Evolutionary conservation across 2,888 invertebrate genomes (phyloP).

Genomic region (Acutogordius australiensis): DNA sequence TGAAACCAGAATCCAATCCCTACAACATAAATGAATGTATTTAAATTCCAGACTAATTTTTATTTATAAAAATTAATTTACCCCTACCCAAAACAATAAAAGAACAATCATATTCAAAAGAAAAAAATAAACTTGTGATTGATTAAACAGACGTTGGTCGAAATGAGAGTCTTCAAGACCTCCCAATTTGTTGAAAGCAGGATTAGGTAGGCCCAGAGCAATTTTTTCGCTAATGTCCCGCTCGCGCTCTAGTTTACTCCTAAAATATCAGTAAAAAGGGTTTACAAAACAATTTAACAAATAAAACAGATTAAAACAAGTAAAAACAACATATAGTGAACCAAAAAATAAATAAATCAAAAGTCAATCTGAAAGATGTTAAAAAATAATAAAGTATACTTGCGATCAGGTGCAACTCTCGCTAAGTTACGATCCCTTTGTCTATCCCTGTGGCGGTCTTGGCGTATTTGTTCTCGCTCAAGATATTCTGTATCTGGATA

Average conservation of each 20-base stretch:
- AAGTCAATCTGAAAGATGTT: no score
- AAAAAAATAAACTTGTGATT: conserved; percentile 29
- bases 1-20: conserved; percentile 67
- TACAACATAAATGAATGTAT: conserved; percentile 17
- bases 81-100: no score
- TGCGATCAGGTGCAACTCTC: conserved; percentile 67
- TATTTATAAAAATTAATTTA: no score
- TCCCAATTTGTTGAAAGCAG: conserved; percentile 36
- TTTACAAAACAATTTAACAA: no score
- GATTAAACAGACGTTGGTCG: conserved; percentile 80
- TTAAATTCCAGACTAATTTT: no score
- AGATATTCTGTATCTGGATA: not conserved
- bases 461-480: conserved; percentile 23
- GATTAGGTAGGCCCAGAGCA: conserved; percentile 61
- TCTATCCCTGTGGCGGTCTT: conserved; percentile 57
- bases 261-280: conserved; percentile 23
- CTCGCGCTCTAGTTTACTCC: conserved; percentile 50
- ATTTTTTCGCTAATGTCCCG: conserved; percentile 94
- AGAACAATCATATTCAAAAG: no score
- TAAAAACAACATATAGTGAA: no score
- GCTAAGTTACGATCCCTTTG: conserved; percentile 69
- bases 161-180: conserved; percentile 31
- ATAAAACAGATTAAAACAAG: no score
- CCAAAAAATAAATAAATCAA: no score
- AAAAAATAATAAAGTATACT: no score